Conservation (phyloP, 2,888 invertebrate genomes). For the Neoitamus cyanurus region DNA sequence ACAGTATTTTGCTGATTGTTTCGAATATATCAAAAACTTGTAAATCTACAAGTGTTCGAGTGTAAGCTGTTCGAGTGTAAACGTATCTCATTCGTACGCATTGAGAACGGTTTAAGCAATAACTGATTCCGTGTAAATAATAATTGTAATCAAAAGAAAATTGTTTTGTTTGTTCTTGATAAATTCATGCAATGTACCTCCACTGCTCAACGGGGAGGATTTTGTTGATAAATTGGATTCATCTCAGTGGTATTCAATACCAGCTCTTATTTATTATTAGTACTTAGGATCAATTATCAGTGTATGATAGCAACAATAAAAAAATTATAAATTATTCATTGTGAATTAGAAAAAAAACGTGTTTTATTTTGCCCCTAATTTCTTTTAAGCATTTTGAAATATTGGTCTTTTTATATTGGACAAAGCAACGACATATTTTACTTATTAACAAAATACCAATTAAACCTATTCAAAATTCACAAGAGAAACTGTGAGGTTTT, state of each 20-base stretch:
- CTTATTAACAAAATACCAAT: too few species aligned
- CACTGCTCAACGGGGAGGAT: background rate
- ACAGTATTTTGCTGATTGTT: background rate
- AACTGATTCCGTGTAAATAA: conserved; percentile 28
- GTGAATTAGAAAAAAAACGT: conserved; percentile 45
- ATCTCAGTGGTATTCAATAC: conserved; percentile 34
- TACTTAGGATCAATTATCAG: conserved; percentile 22
- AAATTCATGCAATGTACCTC: conserved; percentile 24
- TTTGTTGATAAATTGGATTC: conserved; percentile 31
- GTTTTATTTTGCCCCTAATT: background rate
- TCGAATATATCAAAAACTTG: conserved; percentile 9
- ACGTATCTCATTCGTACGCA: background rate
- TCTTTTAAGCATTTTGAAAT: background rate
- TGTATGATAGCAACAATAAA: conserved; percentile 41
- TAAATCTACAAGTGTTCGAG: background rate
- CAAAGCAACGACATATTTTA: too few species aligned
- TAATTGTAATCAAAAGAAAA: background rate
- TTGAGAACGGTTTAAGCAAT: conserved; percentile 22
- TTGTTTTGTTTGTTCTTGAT: conserved; percentile 38
- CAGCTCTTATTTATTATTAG: conserved; percentile 39
- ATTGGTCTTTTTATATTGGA: too few species aligned
- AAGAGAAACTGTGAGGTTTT: too few species aligned
- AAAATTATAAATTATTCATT: conserved; percentile 51
- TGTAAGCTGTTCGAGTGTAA: too few species aligned
- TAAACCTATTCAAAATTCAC: too few species aligned